Base-by-base conservation (phyloP, 2,888 invertebrate species). In the Epinotia nisella region DNA sequence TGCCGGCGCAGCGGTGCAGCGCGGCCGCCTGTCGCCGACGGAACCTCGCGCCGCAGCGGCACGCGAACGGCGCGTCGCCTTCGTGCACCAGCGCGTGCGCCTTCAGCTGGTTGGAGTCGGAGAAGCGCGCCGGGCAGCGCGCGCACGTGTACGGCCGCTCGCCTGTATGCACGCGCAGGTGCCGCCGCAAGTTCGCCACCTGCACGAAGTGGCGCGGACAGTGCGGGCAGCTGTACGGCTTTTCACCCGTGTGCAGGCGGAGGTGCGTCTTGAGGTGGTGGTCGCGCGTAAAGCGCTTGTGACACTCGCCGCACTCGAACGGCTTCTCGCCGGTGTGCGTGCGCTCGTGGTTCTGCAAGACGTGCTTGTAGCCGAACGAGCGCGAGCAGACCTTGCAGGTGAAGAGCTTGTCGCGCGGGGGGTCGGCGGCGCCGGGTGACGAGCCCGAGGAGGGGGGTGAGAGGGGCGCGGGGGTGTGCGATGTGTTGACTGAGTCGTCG, bases 241-340 rank as follows among this genome's bases (percentile, higher is more conserved):
- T 97, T 87, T 98, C 98, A 0, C 98, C 98, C 1, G 98, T 98
- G 88, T 98, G 98, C 75, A 98, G 92, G 35, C 98, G 95, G 95
- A 98, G 96, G 90, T 98, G 98, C 0, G 98, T 98, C 91, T 98
- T 98, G 68, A 98, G 94, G 83, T 98, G 98, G 83, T 98, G 98
- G 86, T 98, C 98, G 65, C 98, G 95, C 1, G 98, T 98, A 89
- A 98, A 98, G 77, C 98, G 95, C 88, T 98, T 98, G 86, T 98
- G 97, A 85, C 98, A 98, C 88, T 98, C 97, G 41, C 96, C 96
- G 83, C 98, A 98, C 86, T 98, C 97, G 91, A 98, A 98, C 0
- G 98, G 98, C 83, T 98, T 98, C 86, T 98, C 98, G 0, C 98
- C 98, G 0, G 98, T 98, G 87, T 98, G 98, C 0, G 98, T 98